Evolutionary conservation across 1,140 invertebrate genomes (phyloP), one percentile per base, ranked within the genome.

Genomic region (Ips nitidus): DNA sequence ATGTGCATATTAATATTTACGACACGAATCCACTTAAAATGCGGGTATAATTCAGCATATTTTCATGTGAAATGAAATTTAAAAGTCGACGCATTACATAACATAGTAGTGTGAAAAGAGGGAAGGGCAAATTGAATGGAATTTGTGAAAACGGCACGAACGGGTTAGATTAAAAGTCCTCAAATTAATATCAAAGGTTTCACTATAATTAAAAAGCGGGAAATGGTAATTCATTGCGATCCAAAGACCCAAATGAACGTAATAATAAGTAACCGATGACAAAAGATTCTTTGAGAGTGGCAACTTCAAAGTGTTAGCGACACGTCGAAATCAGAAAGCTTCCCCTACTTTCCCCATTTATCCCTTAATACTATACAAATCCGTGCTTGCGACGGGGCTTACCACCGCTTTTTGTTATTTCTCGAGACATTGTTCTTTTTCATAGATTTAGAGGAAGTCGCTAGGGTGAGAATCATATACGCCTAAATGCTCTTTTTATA

Each of bases 231-330:
- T 78, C 79, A 80, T 78, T 77, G 78, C 78, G 76, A 75, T 74
- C 71, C 72, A 75, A 77, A 77, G 75, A 73, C 72, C 69, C 65
- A 79, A 80, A 80, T 77, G 79, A 79, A 80, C 77, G 79, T 74
- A 79, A 80, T 80, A 79, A 80, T 80, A 80, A 79, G 67, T 79
- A 79, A 78, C 74, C 72, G 76, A 75, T 79, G 76, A 80, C 79
- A 80, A 80, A 80, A 78, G 77, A 73, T 75, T 73, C 74, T 78
- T 79, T 79, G 77, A 78, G 71, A 72, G 69, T 74, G 71, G 70
- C 72, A 67, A 79, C 78, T 77, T 80, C 79, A 80, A 80, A 80
- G 79, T 79, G 73, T 73, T 77, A 64, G 74, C 73, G 69, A 79
- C 76, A 78, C 76, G 74, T 76, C 69, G 66, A 71, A 76, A 75